A percentile compares a stretch with the other conserved stretches of the same genome.
Evolutionary conservation across 2,797 vertebrate genomes (phyloP).

Genomic region (Pseudotriccus pelzelni): DNA sequence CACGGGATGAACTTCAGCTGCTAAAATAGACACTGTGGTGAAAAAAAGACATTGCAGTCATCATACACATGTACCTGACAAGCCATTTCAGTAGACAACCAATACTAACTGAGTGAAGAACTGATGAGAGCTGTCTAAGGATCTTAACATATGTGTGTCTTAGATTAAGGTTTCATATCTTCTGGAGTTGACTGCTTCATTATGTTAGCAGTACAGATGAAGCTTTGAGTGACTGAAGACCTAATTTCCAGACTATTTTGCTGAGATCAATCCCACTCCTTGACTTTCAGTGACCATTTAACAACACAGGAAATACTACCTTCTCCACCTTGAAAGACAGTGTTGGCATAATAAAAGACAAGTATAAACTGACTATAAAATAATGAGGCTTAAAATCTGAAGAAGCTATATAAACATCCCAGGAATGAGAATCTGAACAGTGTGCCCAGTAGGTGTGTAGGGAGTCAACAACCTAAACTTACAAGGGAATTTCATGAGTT

Average conservation of each 20-base stretch:
- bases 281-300: not conserved
- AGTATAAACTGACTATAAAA: not conserved
- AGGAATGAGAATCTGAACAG: not conserved
- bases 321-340: not conserved
- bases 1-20: not conserved
- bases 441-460: not conserved
- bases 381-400: not conserved
- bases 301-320: not conserved
- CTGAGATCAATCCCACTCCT: not conserved
- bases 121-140: not conserved
- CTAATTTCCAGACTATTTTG: not conserved
- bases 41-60: not conserved
- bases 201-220: not conserved
- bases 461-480: not conserved
- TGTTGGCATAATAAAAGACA: not conserved
- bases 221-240: not conserved
- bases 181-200: not conserved
- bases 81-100: not conserved
- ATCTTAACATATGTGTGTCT: not conserved
- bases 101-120: not conserved
- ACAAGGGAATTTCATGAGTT: not conserved
- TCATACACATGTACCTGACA: not conserved
- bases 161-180: not conserved
- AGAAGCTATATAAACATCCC: not conserved
- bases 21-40: not conserved